A percentile compares a stretch with the other conserved stretches of the same genome.
These are phyloP conservation scores for Liposcelis brunnea DNA, from an alignment of 2,888 invertebrate species.

Conservation along the genomic window DNA sequence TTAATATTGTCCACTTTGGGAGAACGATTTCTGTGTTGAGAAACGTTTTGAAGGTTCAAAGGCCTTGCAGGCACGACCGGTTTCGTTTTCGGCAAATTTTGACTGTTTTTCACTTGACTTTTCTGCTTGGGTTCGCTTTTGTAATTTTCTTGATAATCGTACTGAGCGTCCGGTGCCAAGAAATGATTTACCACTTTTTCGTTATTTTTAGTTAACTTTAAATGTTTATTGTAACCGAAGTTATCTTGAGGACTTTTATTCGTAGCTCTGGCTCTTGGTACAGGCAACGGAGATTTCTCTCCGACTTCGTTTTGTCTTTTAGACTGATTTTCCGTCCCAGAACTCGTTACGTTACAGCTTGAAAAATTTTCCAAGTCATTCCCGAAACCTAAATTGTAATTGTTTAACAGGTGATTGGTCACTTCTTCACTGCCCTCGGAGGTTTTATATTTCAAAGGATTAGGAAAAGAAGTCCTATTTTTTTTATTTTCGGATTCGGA, in stretches of 20 bases:
- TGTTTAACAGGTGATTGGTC: too few relatives aligned
- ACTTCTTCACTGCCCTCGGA: too few relatives aligned
- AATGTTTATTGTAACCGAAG: background rate
- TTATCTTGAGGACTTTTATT: background rate
- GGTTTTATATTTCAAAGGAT: too few relatives aligned
- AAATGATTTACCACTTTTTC: conserved; percentile 9
- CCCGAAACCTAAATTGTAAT: too few relatives aligned
- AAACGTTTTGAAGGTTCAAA: background rate
- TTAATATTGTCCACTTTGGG: too few relatives aligned
- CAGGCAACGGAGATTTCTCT: conserved; percentile 15
- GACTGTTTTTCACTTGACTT: background rate
- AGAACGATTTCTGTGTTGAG: too few relatives aligned
- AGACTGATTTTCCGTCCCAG: too few relatives aligned
- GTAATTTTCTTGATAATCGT: conserved; percentile 13
- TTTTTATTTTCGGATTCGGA: background rate
- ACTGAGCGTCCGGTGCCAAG: conserved; percentile 18
- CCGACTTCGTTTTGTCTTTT: background rate
- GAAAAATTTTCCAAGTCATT: too few relatives aligned
- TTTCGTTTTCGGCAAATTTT: background rate
- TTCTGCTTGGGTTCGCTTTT: background rate
- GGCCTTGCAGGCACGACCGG: conserved; percentile 3
- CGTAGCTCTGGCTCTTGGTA: conserved; percentile 8
- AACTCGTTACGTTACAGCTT: too few relatives aligned
- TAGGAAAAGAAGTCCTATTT: background rate
- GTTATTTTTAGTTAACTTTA: background rate